Evolutionary conservation across 2,888 invertebrate species (phyloP), one percentile per base, ranked within the genome.

Genomic region (Eudemis profundana): DNA sequence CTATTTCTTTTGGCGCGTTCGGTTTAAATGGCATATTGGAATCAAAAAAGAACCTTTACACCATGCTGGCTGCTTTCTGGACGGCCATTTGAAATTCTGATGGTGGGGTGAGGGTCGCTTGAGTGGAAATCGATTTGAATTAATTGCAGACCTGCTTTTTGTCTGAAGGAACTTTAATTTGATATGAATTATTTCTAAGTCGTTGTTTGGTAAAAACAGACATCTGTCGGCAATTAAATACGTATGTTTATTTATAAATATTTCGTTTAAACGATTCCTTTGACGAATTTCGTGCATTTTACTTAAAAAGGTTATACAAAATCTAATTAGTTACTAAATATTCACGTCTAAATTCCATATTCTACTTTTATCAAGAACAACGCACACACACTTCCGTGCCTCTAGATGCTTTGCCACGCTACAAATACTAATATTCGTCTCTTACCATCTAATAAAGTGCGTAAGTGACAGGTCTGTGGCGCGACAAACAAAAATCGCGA

Each of bases 91-190:
- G 87, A 90, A 91, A 92, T 90, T 90, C 90, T 86, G 89, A 91
- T 91, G 85, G 79, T 81, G 83, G 82, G 81, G 84, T 82, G 80
- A 80, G 76, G 82, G 80, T 84, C 79, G 84, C 78, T 83, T 85
- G 84, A 87, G 87, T 89, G 86, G 87, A 89, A 88, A 90, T 90
- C 88, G 87, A 89, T 90, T 90, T 88, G 87, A 90, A 90, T 89
- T 90, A 89, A 89, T 90, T 89, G 86, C 76, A 71, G 73, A 74
- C 74, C 70, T 70, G 69, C 74, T 87, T 89, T 86, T 90, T 89
- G 81, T 79, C 69, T 68, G 65, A 54, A 75, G 80, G 88, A 88
- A 89, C 84, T 86, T 89, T 89, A 89, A 90, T 90, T 88, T 86
- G 84, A 85, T 81, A 83, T 75, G 72, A 78, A 77, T 81, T 81